A percentile compares a stretch with the other conserved stretches of the same genome.
These are phyloP conservation scores for Setophaga coronata DNA, from an alignment of 2,113 vertebrate species.

Conservation along the genomic window DNA sequence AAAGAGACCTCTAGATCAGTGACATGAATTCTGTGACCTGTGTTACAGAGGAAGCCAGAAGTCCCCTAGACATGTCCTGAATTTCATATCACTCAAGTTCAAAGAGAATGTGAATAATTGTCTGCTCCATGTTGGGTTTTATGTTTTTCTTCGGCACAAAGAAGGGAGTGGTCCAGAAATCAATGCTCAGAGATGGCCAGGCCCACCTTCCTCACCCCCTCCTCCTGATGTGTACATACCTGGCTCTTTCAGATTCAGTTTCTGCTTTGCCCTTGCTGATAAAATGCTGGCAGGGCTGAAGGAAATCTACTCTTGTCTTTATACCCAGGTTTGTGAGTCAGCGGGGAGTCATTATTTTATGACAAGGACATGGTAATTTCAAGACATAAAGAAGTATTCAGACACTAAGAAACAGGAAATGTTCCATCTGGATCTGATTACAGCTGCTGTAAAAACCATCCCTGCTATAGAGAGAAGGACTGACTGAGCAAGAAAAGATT, in stretches of 20 bases:
- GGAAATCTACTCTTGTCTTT: not conserved
- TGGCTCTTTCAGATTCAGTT: not conserved
- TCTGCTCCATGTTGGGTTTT: not conserved
- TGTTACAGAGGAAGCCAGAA: not conserved
- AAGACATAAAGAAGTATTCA: not conserved
- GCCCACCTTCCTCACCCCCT: not conserved
- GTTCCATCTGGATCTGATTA: not conserved
- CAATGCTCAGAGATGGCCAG: not conserved
- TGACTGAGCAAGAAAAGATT: not conserved
- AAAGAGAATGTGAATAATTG: not conserved
- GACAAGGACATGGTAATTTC: not conserved
- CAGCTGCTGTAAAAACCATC: not conserved
- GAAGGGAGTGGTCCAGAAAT: slow-evolving; percentile 7
- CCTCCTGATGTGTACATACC: not conserved
- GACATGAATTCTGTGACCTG: not conserved
- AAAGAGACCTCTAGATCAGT: not conserved
- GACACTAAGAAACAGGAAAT: not conserved
- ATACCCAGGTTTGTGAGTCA: not conserved
- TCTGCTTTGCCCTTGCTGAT: not conserved
- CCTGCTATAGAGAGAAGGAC: not conserved
- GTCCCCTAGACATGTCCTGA: not conserved
- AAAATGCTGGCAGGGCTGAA: not conserved
- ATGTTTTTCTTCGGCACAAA: not conserved
- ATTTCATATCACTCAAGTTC: not conserved
- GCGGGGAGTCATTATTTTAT: not conserved